phyloP scores from a whole-genome alignment of 2,113 vertebrate species.

The Podiceps cristatus region DNA sequence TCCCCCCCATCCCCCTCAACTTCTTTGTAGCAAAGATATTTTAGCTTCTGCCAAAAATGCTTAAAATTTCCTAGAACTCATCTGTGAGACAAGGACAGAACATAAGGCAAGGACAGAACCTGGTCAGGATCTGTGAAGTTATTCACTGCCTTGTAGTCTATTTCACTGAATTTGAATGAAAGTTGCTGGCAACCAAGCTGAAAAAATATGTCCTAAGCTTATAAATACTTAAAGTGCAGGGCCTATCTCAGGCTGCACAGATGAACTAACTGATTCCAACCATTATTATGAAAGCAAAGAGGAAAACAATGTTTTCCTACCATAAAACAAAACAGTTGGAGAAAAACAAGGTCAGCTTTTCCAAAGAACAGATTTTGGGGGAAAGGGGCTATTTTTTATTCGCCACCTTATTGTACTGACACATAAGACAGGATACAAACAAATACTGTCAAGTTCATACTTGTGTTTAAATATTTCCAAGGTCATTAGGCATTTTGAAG shows the following conservation, averaged over 20 bases:
- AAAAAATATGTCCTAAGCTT: neutral
- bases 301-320: neutral
- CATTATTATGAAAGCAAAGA: neutral
- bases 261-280: slow-evolving; percentile 17
- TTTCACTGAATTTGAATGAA: neutral
- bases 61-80: neutral
- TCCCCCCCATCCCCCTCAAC: rapidly evolving
- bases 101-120: neutral
- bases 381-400: neutral
- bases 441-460: neutral
- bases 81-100: neutral
- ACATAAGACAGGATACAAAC: neutral
- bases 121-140: neutral
- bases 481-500: neutral
- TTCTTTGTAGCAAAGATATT: neutral
- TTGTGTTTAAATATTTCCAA: neutral
- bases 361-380: neutral
- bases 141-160: neutral
- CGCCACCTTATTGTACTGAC: neutral
- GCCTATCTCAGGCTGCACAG: neutral
- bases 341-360: neutral
- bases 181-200: neutral
- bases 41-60: neutral
- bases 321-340: neutral
- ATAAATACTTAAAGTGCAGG: neutral